Evolutionary conservation across 2,797 vertebrate genomes (phyloP).

Genomic region (Syngnathus acus): DNA sequence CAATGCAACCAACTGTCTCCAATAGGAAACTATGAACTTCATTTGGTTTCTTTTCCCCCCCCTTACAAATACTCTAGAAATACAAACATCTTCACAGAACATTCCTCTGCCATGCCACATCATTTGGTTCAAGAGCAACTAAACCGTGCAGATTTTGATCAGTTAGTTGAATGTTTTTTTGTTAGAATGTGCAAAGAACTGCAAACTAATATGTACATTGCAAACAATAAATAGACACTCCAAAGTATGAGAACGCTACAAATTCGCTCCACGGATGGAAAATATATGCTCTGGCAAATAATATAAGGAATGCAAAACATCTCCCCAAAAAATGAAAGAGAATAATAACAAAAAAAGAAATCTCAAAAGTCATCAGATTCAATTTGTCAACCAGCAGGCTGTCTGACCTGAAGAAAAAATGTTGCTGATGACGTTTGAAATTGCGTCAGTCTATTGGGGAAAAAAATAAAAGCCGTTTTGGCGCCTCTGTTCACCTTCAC

Average conservation of each 20-base stretch:
- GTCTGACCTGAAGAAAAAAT: slow-evolving; percentile 64
- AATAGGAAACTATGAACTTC: slow-evolving; percentile 39
- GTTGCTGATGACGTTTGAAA: slow-evolving; percentile 11
- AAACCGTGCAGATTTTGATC: slow-evolving; percentile 62
- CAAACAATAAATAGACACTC: slow-evolving; percentile 72
- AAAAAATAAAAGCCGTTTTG: neutral
- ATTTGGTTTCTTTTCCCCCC: slow-evolving; percentile 32
- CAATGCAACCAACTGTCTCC: slow-evolving; percentile 48
- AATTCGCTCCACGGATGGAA: slow-evolving; percentile 67
- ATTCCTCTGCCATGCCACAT: slow-evolving; percentile 60
- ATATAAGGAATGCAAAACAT: slow-evolving; percentile 6
- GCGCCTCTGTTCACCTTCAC: slow-evolving; percentile 25
- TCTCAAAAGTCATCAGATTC: slow-evolving; percentile 10
- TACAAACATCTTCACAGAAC: slow-evolving; percentile 57
- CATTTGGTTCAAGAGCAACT: slow-evolving; percentile 66
- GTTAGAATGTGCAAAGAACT: slow-evolving; percentile 83
- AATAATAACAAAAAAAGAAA: neutral
- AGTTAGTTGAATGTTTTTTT: slow-evolving; percentile 66
- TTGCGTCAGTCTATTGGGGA: neutral
- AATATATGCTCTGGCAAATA: slow-evolving; percentile 77
- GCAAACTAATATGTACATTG: slow-evolving; percentile 87
- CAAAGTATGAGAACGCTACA: slow-evolving; percentile 70
- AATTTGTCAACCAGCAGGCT: slow-evolving; percentile 61
- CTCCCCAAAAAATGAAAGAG: neutral
- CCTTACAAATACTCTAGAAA: slow-evolving; percentile 13